A percentile compares a stretch with the other conserved stretches of the same genome.
Conservation (phyloP, 1,140 invertebrate genomes). For the Carposina sasakii region DNA sequence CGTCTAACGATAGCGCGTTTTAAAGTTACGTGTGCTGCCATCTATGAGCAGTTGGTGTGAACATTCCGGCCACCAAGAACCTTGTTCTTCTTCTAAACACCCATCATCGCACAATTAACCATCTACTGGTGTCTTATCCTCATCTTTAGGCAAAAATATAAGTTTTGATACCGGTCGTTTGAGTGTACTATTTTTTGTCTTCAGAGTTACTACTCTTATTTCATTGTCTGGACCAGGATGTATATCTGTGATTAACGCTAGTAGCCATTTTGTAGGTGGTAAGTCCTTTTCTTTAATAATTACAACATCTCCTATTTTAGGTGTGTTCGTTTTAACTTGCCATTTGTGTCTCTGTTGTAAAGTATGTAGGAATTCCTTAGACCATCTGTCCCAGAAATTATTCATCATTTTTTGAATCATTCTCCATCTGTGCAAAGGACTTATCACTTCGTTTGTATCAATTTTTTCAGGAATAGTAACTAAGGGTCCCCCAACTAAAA, state of each 20-base stretch:
- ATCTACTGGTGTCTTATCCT: too few species aligned
- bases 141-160: too few species aligned
- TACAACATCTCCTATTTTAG: conserved; percentile 23
- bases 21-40: too few species aligned
- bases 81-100: too few species aligned
- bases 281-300: conserved; percentile 35
- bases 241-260: conserved; percentile 35
- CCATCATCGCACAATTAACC: too few species aligned
- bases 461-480: conserved; percentile 6
- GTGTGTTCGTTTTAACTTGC: not conserved
- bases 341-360: conserved; percentile 15
- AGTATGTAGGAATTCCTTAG: conserved; percentile 11
- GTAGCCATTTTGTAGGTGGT: conserved; percentile 36
- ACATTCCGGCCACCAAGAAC: too few species aligned
- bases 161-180: too few species aligned
- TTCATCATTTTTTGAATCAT: conserved; percentile 11
- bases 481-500: conserved; percentile 15
- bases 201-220: too few species aligned
- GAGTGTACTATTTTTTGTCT: too few species aligned
- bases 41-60: too few species aligned
- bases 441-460: not conserved
- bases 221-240: conserved; percentile 37
- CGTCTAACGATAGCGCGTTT: too few species aligned
- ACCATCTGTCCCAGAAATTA: conserved; percentile 15
- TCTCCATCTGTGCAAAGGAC: conserved; percentile 10